phyloP scores from a whole-genome alignment of 1,140 invertebrate genomes.

The Uloborus diversus region DNA sequence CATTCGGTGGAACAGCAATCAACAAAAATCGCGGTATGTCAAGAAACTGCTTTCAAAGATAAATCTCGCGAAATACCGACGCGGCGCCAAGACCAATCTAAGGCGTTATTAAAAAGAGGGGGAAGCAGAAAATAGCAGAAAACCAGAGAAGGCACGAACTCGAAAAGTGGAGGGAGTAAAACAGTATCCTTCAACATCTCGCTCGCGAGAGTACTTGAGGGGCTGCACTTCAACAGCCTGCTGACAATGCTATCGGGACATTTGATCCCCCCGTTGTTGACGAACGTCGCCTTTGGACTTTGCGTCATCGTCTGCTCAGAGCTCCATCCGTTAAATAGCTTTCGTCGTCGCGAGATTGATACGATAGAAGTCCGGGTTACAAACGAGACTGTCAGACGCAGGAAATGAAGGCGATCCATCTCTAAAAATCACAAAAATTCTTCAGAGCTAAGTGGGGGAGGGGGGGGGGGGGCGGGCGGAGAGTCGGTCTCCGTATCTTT shows the following conservation, averaged over 20 bases:
- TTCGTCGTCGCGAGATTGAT: background rate
- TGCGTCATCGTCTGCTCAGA: background rate
- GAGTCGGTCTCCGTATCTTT: no score
- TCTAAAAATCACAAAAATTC: no score
- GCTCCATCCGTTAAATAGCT: background rate
- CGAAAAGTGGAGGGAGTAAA: background rate
- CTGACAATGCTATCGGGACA: background rate
- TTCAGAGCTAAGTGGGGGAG: no score
- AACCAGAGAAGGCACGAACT: no score
- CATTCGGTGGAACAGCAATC: background rate
- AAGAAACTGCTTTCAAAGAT: background rate
- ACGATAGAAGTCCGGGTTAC: background rate
- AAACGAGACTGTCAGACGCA: background rate
- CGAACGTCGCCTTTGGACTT: background rate
- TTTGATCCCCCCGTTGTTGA: background rate
- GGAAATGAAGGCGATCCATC: background rate
- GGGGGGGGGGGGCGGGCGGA: no score
- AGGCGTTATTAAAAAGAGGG: background rate
- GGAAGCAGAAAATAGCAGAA: background rate
- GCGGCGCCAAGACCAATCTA: background rate
- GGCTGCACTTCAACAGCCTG: background rate
- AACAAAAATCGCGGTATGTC: no score
- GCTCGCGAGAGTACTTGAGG: background rate
- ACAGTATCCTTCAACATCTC: background rate
- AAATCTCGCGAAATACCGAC: background rate